Evolutionary conservation across 2,888 invertebrate genomes (phyloP), one percentile per base, ranked within the genome.

Genomic region (Cheilosia grossa): DNA sequence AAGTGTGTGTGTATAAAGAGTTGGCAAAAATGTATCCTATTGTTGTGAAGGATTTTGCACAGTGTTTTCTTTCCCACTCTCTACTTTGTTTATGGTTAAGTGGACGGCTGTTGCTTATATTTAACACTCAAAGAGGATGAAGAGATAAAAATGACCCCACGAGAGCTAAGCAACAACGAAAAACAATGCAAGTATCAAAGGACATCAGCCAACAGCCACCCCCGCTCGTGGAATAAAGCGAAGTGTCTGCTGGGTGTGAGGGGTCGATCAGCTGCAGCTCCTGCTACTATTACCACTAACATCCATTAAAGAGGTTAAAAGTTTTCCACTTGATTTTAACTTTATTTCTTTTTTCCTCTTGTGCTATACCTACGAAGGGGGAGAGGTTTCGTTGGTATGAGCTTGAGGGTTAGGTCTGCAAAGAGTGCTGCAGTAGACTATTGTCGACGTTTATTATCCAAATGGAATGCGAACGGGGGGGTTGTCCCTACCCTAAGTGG

Each of bases 271-370:
- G 47, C 69, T 69, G 67, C 79, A 79, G 73, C 53, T 63, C 53
- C 58, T 56, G 17, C 73, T 53, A 21, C 72, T 67, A 61, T 56
- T 74, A 42, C 79, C 69, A 80, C 82, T 73, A 73, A 70, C 80
- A 54, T 83, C 69, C 70, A 75, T 80, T 80, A 80, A 75, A 47
- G 74, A 75, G 74, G 83, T 80, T 83, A 80, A 80, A 83, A 83
- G 83, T 83, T 80, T 74, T 80, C 49, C 44, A 83, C 82, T 83
- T 72, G 40, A 49, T 78, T 82, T 82, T 72, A 47, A 67, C 73
- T 78, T 78, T 61, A n/a, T 47, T 42, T 61, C 17, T 19, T 17
- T n/a, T 27, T 30, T 15, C 4, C 17, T 3, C 15, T 42, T 19
- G 33, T 27, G 21, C 44, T 17, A 67, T 27, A 67, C 47, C 30